Evolutionary conservation across 2,113 vertebrate genomes (phyloP).

Genomic region (human): GRCh38 chr21:25714501-25715000

Average conservation of each 20-base stretch:
- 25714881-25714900: not conserved
- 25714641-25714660: constrained; percentile 98
- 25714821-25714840: constrained; percentile 42
- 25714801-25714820: constrained; percentile 34
- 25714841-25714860: constrained; percentile 40
- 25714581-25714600: constrained; percentile 10
- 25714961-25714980: constrained; percentile 2
- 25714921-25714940: not conserved
- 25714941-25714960: constrained; percentile 43
- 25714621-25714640: constrained; percentile 82
- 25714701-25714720: constrained; percentile 77
- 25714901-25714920: constrained; percentile 36
- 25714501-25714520: no score
- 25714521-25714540: not conserved
- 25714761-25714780: constrained; percentile 44
- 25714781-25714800: constrained; percentile 30
- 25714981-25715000: not conserved
- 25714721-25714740: constrained; percentile 78
- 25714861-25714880: constrained; percentile 40
- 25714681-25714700: constrained; percentile 67
- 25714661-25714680: constrained; percentile 94
- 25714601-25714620: constrained; percentile 47
- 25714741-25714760: constrained; percentile 66
- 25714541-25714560: not conserved
- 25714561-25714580: not conserved